Conservation (phyloP, 2,888 invertebrate genomes). For the Cryptus viduatorius region DNA sequence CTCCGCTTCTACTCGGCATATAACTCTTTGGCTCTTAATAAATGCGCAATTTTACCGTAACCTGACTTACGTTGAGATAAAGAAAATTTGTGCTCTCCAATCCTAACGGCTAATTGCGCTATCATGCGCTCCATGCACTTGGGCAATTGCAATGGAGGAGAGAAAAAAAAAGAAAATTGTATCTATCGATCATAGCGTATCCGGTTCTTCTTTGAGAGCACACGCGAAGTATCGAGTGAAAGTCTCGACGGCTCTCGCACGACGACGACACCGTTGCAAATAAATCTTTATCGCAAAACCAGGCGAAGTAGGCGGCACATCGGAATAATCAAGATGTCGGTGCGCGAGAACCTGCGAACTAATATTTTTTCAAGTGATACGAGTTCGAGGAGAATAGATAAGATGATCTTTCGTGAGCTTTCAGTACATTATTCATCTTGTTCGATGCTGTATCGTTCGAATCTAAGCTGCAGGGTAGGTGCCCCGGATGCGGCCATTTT, state of each 20-base stretch:
- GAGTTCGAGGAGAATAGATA: background rate
- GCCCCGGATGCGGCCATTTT: too few relatives aligned
- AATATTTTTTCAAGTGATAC: constrained; percentile 29
- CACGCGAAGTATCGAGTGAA: constrained; percentile 21
- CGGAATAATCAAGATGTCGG: constrained; percentile 23
- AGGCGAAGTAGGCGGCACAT: background rate
- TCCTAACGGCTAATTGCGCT: constrained; percentile 26
- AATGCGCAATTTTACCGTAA: constrained; percentile 48
- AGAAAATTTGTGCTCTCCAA: constrained; percentile 46
- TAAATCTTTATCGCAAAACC: constrained; percentile 6
- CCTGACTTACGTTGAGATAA: constrained; percentile 37
- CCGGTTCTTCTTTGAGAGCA: constrained; percentile 13
- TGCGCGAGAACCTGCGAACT: background rate
- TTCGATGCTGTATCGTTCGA: background rate
- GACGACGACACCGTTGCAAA: constrained; percentile 8
- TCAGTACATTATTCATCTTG: background rate
- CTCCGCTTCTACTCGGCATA: background rate
- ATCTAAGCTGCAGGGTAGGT: too few relatives aligned
- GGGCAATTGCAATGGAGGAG: background rate
- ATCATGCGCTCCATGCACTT: background rate
- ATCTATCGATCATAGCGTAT: background rate
- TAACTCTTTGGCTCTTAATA: constrained; percentile 20
- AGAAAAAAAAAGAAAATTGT: constrained; percentile 1
- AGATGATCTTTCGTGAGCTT: background rate
- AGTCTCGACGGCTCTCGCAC: background rate